Evolutionary conservation across 92 coral and sea anemone genomes (phyloP), one percentile per base, ranked within the genome.

Genomic region (Desmophyllum pertusum): DNA sequence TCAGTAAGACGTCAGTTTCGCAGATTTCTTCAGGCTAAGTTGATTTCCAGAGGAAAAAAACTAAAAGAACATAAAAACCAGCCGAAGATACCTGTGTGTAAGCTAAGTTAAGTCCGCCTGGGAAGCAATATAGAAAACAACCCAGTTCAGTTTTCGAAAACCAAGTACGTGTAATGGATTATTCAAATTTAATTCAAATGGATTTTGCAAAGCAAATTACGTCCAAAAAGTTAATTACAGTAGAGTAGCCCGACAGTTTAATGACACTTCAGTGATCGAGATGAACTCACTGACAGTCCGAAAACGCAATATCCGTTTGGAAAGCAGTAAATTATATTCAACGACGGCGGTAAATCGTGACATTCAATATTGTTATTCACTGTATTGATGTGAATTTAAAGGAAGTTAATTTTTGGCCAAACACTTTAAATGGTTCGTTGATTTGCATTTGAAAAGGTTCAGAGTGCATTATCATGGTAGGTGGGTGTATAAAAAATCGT

Each of bases 371-470:
- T 51, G 66, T n/a, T 37, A 13, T 4, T 39, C 13, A 50, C 25
- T 75, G 45, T 21, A 11, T 40, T 40, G 52, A 40, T 64, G 57
- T 15, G 19, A 40, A 59, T 41, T 62, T 25, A 27, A 17, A 63
- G 66, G 51, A 80, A 48, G 66, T 23, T 48, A 36, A 46, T 65
- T 66, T 66, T 38, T 73, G 8, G 3, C 53, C 11, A 25, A 36
- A 36, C 76, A 51, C 76, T 63, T 63, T 13, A 50, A 61, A 69
- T n/a, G 43, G 48, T 8, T 43, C 13, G 4, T 9, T 23, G 69
- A 80, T 80, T 80, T 80, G 77, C 84, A 80, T 80, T 69, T 80
- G 84, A 80, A 80, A 48, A 35, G 76, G 29, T 10, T 45, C 84
- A 29, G 53, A 6, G 38, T 13, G 23, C 10, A 78, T 78, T 76